Evolutionary conservation across 2,888 invertebrate genomes (phyloP), one percentile per base, ranked within the genome.

Genomic region (Himalopsyche anomala): DNA sequence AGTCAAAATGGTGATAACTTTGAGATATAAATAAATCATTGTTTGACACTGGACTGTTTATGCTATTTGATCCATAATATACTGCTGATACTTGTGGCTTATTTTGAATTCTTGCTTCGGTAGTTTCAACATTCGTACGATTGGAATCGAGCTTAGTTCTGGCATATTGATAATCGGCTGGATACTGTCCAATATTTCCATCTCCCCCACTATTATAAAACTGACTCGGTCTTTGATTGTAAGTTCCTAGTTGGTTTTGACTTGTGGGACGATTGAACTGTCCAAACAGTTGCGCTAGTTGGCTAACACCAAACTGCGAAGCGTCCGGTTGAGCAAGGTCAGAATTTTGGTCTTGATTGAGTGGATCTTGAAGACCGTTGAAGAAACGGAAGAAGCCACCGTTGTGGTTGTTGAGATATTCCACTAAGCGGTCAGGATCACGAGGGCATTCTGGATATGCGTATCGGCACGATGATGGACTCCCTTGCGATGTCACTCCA

Each of bases 361-460:
- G 87, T 28, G 90, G 89, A 85, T 89, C 87, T 69, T 89, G 87
- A 84, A 89, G 90, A 55, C 93, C 93, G 88, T 94, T 95, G 90
- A 97, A 97, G 90, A 96, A 96, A 87, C 96, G 93, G 90, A 97
- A 97, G 91, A 97, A 96, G 1, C 97, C 97, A 69, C 97, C 97
- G 85, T 97, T 96, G 90, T 97, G 95, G 91, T 97, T 97, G 92
- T 97, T 97, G 83, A 97, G 92, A 90, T 97, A 97, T 90, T 95
- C 93, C 56, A 97, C 94, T 12, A 97, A 93, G 89, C 95, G 94
- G 89, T 95, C 95, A 51, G 96, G 94, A 90, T 96, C 95, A 81
- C 94, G 94, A 0, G 97, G 97, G 90, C 97, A 97, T 83, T 93
- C 93, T 0, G 96, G 94, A 90, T 96, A 97, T 12, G 95, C 95